phyloP scores from a whole-genome alignment of 2,797 vertebrate genomes.

The Stomatorhinus walkeri region DNA sequence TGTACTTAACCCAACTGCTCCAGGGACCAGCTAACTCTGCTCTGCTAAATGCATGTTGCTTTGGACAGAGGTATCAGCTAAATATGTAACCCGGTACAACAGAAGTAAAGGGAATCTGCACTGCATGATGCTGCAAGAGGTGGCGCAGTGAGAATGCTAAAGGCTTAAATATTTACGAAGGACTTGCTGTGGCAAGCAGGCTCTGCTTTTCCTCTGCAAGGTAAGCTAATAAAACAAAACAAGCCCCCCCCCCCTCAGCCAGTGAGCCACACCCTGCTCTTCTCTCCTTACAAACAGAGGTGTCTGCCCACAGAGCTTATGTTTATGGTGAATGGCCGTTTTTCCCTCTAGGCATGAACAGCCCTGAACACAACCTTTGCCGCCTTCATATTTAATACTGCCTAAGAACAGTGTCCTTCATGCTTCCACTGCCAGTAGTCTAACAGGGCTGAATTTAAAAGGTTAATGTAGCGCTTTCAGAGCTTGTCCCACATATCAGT shows the following conservation, averaged over 20 bases:
- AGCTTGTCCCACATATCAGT: not conserved
- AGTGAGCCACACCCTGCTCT: not conserved
- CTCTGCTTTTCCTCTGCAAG: not conserved
- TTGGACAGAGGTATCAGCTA: not conserved
- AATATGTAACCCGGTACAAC: not conserved
- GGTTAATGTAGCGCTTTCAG: not conserved
- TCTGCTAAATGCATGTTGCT: not conserved
- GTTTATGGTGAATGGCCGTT: not conserved
- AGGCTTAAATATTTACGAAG: not conserved
- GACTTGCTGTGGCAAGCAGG: constrained; percentile 6
- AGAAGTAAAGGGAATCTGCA: not conserved
- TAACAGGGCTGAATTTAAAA: not conserved
- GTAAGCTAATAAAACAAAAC: not conserved
- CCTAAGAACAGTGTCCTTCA: not conserved
- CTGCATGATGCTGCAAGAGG: not conserved
- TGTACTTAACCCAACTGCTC: not conserved
- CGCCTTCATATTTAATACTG: not conserved
- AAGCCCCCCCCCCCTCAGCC: not conserved
- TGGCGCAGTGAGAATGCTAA: not conserved
- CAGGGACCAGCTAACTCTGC: not conserved
- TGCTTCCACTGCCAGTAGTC: not conserved
- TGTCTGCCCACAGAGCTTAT: not conserved
- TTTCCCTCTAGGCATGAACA: not conserved
- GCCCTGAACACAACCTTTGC: not conserved
- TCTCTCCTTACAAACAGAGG: not conserved